A percentile compares a stretch with the other conserved stretches of the same genome.
These are phyloP conservation scores for Natrix natrix DNA, from an alignment of 2,797 vertebrate species.

Conservation along the genomic window DNA sequence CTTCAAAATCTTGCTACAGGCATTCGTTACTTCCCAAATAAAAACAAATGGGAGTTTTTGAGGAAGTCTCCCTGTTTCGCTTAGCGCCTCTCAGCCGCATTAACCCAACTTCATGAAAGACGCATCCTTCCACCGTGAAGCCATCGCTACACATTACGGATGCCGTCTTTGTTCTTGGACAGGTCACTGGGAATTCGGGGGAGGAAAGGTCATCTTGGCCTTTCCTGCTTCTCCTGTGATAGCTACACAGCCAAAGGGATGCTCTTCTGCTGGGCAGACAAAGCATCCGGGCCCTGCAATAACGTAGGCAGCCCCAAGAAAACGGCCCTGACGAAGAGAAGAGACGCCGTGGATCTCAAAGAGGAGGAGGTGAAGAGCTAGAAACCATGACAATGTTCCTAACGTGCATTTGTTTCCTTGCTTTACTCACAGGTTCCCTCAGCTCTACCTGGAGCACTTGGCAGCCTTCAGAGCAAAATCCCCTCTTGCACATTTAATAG, in stretches of 20 bases:
- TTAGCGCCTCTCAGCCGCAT: slow-evolving; percentile 6
- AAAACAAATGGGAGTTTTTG: slow-evolving; percentile 43
- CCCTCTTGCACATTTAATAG: neutral
- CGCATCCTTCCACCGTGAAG: neutral
- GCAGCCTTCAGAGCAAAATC: neutral
- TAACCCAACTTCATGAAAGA: slow-evolving; percentile 3
- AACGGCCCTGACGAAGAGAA: neutral
- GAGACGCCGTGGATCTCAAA: neutral
- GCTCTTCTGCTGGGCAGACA: neutral
- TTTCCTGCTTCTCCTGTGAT: neutral
- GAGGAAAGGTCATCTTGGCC: neutral
- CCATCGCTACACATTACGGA: neutral
- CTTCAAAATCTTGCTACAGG: slow-evolving; percentile 54
- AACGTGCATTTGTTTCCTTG: too few relatives aligned
- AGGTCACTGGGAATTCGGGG: neutral
- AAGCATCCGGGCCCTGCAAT: neutral
- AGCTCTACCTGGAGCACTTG: neutral
- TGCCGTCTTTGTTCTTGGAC: slow-evolving; percentile 13
- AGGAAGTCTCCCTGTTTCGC: neutral
- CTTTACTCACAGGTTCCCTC: neutral
- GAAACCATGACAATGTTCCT: neutral
- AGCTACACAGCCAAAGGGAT: neutral
- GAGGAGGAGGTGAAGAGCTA: neutral
- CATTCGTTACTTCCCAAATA: slow-evolving; percentile 53
- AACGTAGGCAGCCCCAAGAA: neutral